A percentile compares a stretch with the other conserved stretches of the same genome.
These are phyloP conservation scores for Rhamphomyia laevipes DNA, from an alignment of 2,888 invertebrate genomes.

Conservation along the genomic window DNA sequence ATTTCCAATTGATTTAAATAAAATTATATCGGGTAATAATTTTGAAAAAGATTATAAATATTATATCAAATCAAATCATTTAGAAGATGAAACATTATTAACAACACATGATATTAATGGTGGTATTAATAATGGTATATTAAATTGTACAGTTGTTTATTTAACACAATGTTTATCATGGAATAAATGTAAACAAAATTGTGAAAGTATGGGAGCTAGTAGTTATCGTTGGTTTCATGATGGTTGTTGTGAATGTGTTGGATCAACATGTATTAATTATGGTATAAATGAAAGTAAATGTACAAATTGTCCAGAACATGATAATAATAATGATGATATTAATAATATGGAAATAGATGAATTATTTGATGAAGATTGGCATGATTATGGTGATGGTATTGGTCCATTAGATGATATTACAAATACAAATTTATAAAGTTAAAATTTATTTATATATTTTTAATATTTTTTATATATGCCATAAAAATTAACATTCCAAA, in stretches of 20 bases:
- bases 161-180: slow-evolving; percentile 81
- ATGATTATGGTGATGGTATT: no score
- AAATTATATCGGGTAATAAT: slow-evolving; percentile 51
- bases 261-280: slow-evolving; percentile 76
- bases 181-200: slow-evolving; percentile 74
- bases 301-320: slow-evolving; percentile 45
- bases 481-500: no score
- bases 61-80: slow-evolving; percentile 3
- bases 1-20: slow-evolving; percentile 63
- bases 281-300: slow-evolving; percentile 79
- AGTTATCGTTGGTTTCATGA: slow-evolving; percentile 73
- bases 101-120: no score
- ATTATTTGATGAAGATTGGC: no score
- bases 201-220: slow-evolving; percentile 40
- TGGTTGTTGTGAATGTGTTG: slow-evolving; percentile 89
- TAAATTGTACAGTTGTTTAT: slow-evolving; percentile 87
- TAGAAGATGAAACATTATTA: not conserved
- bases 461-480: no score
- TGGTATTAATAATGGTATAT: slow-evolving; percentile 48
- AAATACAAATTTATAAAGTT: no score
- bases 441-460: no score
- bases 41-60: slow-evolving; percentile 44
- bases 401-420: no score
- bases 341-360: not conserved
- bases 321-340: no score